Evolutionary conservation across 2,797 vertebrate genomes (phyloP).

Genomic region (Anniella stebbinsi): DNA sequence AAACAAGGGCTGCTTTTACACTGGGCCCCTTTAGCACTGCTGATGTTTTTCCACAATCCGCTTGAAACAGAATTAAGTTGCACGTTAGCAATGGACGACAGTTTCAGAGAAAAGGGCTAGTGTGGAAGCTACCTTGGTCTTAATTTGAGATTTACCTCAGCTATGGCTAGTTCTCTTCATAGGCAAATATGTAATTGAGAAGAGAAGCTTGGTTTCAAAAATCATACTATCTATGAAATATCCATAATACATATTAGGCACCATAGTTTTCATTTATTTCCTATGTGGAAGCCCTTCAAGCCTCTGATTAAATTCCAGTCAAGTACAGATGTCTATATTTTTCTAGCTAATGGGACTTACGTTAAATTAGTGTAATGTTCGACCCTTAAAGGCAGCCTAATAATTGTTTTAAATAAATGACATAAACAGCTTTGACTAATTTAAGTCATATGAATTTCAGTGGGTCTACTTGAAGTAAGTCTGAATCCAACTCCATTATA

Average conservation of each 20-base stretch:
- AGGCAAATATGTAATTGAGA: background rate
- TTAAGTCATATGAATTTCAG: too few species aligned
- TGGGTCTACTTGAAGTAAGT: too few species aligned
- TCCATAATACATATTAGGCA: background rate
- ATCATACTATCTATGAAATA: background rate
- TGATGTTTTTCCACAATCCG: background rate
- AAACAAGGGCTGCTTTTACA: background rate
- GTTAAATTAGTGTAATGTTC: too few species aligned
- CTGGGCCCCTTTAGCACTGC: background rate
- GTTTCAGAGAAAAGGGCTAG: background rate
- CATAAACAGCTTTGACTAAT: too few species aligned
- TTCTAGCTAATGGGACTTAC: too few species aligned
- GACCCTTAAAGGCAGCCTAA: too few species aligned
- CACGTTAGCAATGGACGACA: background rate
- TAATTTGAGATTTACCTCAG: background rate
- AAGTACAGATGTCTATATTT: background rate
- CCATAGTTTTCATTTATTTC: background rate
- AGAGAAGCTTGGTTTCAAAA: constrained; percentile 11
- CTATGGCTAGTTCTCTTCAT: background rate
- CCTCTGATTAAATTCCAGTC: background rate
- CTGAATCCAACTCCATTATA: too few species aligned
- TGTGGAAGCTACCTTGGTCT: background rate
- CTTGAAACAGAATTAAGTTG: background rate
- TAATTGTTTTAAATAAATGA: too few species aligned
- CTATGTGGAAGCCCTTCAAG: background rate